Evolutionary conservation across 2,113 vertebrate genomes (phyloP).

Genomic region (Eretmodus cyanostictus): DNA sequence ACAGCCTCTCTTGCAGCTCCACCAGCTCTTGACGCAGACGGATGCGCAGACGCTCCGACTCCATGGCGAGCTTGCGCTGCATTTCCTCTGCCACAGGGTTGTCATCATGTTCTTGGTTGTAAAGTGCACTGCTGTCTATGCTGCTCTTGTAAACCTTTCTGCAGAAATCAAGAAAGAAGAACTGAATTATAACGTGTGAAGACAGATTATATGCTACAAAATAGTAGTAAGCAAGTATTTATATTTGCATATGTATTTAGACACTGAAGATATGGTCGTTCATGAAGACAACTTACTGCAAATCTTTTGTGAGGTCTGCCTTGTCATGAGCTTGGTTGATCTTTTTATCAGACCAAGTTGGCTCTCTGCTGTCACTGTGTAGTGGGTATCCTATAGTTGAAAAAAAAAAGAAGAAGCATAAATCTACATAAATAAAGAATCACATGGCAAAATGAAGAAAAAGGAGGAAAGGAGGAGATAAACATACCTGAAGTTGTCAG

Average conservation of each 20-base stretch:
- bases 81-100: conserved; percentile 42
- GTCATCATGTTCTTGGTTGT: conserved; percentile 55
- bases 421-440: not conserved
- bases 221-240: not conserved
- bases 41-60: conserved; percentile 62
- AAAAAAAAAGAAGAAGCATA: not conserved
- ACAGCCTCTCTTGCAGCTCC: conserved; percentile 71
- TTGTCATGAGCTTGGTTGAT: conserved; percentile 67
- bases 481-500: conserved; percentile 58
- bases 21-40: conserved; percentile 77
- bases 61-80: conserved; percentile 50
- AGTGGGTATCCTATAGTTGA: conserved; percentile 54
- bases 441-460: not conserved
- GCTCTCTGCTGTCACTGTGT: conserved; percentile 38
- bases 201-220: not conserved
- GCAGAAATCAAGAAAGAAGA: not conserved
- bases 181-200: not conserved
- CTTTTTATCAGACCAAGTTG: conserved; percentile 67
- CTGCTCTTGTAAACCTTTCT: conserved; percentile 75
- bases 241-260: not conserved
- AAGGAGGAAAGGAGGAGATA: not conserved
- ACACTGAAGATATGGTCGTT: not conserved
- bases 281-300: conserved; percentile 46
- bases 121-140: conserved; percentile 62
- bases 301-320: conserved; percentile 57